These are phyloP conservation scores for Oriolus oriolus DNA, from an alignment of 2,113 vertebrate genomes.

Conservation along the genomic window DNA sequence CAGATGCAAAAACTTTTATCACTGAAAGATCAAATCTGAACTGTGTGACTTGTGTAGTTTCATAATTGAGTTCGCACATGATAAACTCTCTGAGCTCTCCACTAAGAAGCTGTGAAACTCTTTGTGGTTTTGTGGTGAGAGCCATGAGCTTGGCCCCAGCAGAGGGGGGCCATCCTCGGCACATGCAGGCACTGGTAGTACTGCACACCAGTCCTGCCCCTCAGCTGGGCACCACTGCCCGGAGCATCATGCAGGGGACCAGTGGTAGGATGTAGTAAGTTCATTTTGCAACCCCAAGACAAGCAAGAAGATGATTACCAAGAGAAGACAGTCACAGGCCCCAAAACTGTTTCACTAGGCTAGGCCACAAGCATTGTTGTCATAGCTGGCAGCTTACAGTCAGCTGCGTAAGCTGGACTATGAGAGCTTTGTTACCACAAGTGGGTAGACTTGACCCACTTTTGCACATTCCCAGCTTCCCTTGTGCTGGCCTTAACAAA, in stretches of 20 bases:
- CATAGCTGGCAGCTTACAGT: not conserved
- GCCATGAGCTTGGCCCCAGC: rapidly evolving
- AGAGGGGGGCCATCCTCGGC: not conserved
- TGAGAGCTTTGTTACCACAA: not conserved
- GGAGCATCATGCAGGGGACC: rapidly evolving
- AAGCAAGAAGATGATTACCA: not conserved
- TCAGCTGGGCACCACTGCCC: too few species aligned
- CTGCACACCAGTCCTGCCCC: rapidly evolving
- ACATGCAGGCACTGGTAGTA: too few species aligned
- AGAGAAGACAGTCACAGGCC: rapidly evolving
- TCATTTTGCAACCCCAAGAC: not conserved
- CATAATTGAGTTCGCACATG: not conserved
- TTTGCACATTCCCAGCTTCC: not conserved
- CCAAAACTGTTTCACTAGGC: not conserved
- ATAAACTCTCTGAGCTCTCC: not conserved
- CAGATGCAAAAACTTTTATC: not conserved
- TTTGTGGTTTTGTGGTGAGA: not conserved
- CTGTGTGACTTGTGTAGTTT: not conserved
- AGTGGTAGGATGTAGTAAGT: rapidly evolving
- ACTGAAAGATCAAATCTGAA: not conserved
- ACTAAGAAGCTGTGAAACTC: not conserved
- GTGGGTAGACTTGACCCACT: not conserved
- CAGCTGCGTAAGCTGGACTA: not conserved
- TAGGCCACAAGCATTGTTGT: rapidly evolving
- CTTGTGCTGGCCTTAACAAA: not conserved